Evolutionary conservation across 2,797 vertebrate species (phyloP), one percentile per base, ranked within the genome.

Genomic region (Sebastes taczanowskii): DNA sequence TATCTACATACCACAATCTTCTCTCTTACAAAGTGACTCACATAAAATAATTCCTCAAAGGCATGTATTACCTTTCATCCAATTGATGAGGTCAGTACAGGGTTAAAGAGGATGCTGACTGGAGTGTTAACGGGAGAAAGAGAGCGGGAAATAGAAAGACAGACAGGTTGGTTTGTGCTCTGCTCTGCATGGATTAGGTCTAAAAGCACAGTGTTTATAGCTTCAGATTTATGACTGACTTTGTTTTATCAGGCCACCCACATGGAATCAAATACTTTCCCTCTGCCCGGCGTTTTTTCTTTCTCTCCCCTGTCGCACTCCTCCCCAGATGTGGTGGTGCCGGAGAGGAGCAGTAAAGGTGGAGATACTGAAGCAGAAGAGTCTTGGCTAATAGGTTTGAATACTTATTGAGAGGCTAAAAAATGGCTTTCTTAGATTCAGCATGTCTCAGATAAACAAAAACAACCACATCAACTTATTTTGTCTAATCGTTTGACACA

Each of bases 241-340:
- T 89, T 84, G 83, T 91, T 93, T 90, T 85, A 91, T 93, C 86
- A 83, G 91, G 76, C 91, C 93, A 94, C 91, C 93, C 90, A 92
- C 84, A 14, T 64, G 38, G 86, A 89, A 81, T 90, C 35, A 66
- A 84, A 86, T 88, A 70, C 86, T 77, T 88, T 85, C 58, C 66
- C 59, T 84, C 18, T 78, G 55, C 20, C 60, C 0, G 1, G 16
- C 56, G 0, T 32, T 76, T 67, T 81, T 74, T 70, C 52, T 79
- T 82, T 68, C 34, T 34, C 30, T 83, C 68, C 75, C 49, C 49
- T 64, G 5, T 38, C 30, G 13, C 10, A 66, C 9, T 56, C 38
- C 34, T 80, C 14, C 55, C 20, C 35, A 75, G 49, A 78, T 74
- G 63, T 59, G 13, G 34, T 16, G 16, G 20, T 69, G 55, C n/a